Percentiles rank a stretch among this genome's conserved stretches.
phyloP scores from a whole-genome alignment of 2,888 invertebrate genomes.

The Napeogenes sylphis region DNA sequence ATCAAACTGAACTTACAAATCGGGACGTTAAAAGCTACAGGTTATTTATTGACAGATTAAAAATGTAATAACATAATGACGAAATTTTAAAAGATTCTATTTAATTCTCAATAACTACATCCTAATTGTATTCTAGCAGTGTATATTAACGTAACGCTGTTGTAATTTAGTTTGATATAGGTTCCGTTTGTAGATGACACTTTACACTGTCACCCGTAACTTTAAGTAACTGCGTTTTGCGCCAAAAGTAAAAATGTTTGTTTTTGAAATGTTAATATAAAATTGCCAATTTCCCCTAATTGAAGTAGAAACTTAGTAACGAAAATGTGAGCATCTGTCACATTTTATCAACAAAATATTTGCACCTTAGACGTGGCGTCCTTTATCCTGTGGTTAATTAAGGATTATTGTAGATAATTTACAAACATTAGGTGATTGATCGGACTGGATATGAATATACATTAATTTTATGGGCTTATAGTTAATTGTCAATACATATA shows the following conservation, averaged over 20 bases:
- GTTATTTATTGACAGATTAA: background rate
- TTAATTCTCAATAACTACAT: background rate
- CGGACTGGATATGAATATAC: too few relatives aligned
- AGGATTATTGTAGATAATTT: too few relatives aligned
- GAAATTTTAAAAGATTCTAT: background rate
- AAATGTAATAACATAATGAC: background rate
- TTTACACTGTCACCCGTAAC: background rate
- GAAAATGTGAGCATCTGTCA: conserved; percentile 5
- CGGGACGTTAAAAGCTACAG: background rate
- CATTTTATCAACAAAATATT: conserved; percentile 7
- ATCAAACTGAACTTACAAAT: conserved; percentile 1
- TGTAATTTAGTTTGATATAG: background rate
- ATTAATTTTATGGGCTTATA: too few relatives aligned
- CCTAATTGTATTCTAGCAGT: background rate
- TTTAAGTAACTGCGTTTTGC: conserved; percentile 19
- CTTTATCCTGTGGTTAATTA: conserved; percentile 1
- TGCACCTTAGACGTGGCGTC: conserved; percentile 2
- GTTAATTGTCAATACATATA: too few relatives aligned
- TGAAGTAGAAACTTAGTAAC: conserved; percentile 19
- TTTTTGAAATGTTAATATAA: background rate
- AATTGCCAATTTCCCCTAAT: background rate
- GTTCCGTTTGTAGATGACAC: background rate
- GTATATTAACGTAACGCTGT: conserved; percentile 3
- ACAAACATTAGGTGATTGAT: too few relatives aligned
- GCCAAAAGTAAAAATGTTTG: conserved; percentile 20